Evolutionary conservation across 2,888 invertebrate genomes (phyloP).

Genomic region (Nudaria mundana): DNA sequence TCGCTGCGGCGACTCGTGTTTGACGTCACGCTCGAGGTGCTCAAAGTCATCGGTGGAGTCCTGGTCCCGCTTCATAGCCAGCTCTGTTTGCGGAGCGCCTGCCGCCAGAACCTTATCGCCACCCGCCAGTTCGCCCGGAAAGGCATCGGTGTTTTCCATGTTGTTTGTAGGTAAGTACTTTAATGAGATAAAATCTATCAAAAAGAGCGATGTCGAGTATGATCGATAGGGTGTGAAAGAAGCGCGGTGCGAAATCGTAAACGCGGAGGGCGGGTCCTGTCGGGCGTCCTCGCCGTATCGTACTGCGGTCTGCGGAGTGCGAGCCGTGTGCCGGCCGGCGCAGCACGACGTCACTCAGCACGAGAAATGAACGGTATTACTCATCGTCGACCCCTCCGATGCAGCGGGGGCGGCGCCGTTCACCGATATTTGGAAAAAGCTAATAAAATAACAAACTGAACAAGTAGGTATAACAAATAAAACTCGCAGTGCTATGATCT

Average conservation of each 20-base stretch:
- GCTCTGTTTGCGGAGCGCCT: constrained; percentile 29
- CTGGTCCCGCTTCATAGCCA: constrained; percentile 79
- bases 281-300: constrained; percentile 63
- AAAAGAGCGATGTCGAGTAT: constrained; percentile 31
- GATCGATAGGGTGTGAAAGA: constrained; percentile 60
- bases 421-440: constrained; percentile 32
- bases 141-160: constrained; percentile 63
- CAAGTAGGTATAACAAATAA: constrained; percentile 11
- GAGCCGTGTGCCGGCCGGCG: constrained; percentile 39
- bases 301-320: constrained; percentile 54
- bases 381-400: constrained; percentile 60
- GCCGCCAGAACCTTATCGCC: constrained; percentile 47
- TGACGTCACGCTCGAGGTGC: constrained; percentile 84
- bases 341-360: constrained; percentile 73
- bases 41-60: constrained; percentile 89
- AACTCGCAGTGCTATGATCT: constrained; percentile 4
- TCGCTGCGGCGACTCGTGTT: constrained; percentile 58
- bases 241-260: constrained; percentile 41
- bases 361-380: constrained; percentile 69
- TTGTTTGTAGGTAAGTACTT: too few species aligned
- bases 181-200: too few species aligned
- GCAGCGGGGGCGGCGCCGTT: constrained; percentile 44
- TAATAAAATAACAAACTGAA: constrained; percentile 17
- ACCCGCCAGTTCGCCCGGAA: constrained; percentile 59
- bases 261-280: constrained; percentile 56